Evolutionary conservation across 2,888 invertebrate species (phyloP).

Genomic region (Ennomos fuscantarius): DNA sequence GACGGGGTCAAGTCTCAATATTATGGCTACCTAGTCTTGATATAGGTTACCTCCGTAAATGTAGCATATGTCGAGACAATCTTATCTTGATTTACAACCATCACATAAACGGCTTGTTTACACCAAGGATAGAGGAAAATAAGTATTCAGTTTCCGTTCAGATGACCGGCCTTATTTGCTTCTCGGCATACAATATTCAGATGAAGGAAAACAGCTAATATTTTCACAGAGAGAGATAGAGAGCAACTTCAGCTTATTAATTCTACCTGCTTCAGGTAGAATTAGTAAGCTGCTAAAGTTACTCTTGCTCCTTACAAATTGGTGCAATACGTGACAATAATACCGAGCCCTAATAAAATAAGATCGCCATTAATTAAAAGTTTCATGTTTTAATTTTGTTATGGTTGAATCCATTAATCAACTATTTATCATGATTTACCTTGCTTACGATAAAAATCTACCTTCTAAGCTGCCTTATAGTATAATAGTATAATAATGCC

Average conservation of each 20-base stretch:
- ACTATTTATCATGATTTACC: too few species aligned
- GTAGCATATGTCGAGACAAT: conserved; percentile 41
- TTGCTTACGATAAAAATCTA: too few species aligned
- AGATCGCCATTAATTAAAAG: conserved; percentile 6
- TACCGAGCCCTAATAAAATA: conserved; percentile 30
- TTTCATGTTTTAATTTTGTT: too few species aligned
- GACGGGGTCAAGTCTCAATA: too few species aligned
- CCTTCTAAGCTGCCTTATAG: too few species aligned
- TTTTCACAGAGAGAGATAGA: conserved; percentile 60
- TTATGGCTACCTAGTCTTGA: too few species aligned
- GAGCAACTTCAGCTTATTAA: too few species aligned
- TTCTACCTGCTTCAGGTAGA: too few species aligned
- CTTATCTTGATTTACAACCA: conserved; percentile 63
- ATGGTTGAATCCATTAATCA: too few species aligned
- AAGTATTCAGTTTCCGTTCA: conserved; percentile 71
- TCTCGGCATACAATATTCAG: conserved; percentile 63
- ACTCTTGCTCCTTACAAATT: conserved; percentile 47
- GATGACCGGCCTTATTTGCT: conserved; percentile 50
- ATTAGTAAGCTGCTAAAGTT: conserved; percentile 52
- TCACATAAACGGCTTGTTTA: conserved; percentile 75
- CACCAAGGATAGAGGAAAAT: conserved; percentile 67
- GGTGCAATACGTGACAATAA: conserved; percentile 51
- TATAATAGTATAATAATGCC: too few species aligned
- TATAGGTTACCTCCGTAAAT: conserved; percentile 6
- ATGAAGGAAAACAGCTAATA: conserved; percentile 74